Conservation (phyloP, 2,888 invertebrate species). For the Pyrochroa serraticornis region DNA sequence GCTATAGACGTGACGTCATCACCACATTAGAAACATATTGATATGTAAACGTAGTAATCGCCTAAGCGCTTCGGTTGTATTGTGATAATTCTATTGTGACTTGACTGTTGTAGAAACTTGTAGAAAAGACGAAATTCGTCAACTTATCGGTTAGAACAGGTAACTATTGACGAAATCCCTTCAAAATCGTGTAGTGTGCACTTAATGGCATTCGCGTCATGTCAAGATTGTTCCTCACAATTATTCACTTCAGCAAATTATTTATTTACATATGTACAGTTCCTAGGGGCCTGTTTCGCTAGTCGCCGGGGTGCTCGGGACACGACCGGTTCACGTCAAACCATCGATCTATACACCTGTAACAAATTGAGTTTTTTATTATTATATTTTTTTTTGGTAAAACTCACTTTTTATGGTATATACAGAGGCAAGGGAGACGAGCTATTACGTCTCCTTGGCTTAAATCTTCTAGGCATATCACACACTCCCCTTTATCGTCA, state of each 20-base stretch:
- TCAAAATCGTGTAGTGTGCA: slow-evolving; percentile 28
- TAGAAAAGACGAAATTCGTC: slow-evolving; percentile 23
- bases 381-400: neutral
- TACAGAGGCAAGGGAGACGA: slow-evolving; percentile 97
- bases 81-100: slow-evolving; percentile 14
- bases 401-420: slow-evolving; percentile 95
- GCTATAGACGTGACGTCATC: neutral
- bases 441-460: slow-evolving; percentile 96
- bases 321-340: slow-evolving; percentile 98
- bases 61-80: slow-evolving; percentile 18
- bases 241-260: slow-evolving; percentile 41
- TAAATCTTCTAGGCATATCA: slow-evolving; percentile 98
- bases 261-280: slow-evolving; percentile 51
- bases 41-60: slow-evolving; percentile 34
- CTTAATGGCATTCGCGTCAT: slow-evolving; percentile 28
- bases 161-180: slow-evolving; percentile 33
- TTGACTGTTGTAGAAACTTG: slow-evolving; percentile 19
- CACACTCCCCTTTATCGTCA: slow-evolving; percentile 98
- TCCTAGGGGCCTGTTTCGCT: slow-evolving; percentile 51
- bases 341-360: slow-evolving; percentile 99
- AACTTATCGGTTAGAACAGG: slow-evolving; percentile 28
- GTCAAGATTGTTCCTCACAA: slow-evolving; percentile 45
- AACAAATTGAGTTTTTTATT: slow-evolving; percentile 45
- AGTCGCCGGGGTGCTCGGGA: slow-evolving; percentile 98
- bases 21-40: slow-evolving; percentile 23